Evolutionary conservation across 2,113 vertebrate genomes (phyloP).

Genomic region (Coturnix japonica): DNA sequence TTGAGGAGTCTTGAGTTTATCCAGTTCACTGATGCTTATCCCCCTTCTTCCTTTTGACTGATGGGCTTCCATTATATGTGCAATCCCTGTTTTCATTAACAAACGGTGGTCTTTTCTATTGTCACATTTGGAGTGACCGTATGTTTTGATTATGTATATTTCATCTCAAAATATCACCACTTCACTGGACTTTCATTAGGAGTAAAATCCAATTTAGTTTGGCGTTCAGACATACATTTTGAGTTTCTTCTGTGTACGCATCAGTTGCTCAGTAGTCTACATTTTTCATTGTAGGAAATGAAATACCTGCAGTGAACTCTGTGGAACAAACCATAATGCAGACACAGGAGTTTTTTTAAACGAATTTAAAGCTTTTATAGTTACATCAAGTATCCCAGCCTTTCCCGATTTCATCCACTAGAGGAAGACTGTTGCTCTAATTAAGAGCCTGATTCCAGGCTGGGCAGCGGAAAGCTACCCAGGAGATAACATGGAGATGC

Average conservation of each 20-base stretch:
- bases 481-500: background rate
- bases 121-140: background rate
- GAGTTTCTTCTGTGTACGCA: background rate
- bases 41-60: background rate
- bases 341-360: background rate
- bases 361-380: background rate
- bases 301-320: background rate
- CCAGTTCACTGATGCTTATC: background rate
- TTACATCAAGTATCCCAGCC: background rate
- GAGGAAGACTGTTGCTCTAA: background rate
- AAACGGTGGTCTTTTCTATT: background rate
- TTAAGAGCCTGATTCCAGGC: background rate
- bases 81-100: background rate
- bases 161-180: background rate
- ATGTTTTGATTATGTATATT: background rate
- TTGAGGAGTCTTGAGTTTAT: background rate
- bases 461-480: background rate
- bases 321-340: background rate
- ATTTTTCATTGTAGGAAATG: background rate
- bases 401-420: background rate
- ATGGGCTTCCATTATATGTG: background rate
- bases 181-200: background rate
- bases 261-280: background rate
- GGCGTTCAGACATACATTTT: background rate
- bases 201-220: rapidly evolving